These are phyloP conservation scores for Centroberyx gerrardi DNA, from an alignment of 2,797 vertebrate species.

Conservation along the genomic window DNA sequence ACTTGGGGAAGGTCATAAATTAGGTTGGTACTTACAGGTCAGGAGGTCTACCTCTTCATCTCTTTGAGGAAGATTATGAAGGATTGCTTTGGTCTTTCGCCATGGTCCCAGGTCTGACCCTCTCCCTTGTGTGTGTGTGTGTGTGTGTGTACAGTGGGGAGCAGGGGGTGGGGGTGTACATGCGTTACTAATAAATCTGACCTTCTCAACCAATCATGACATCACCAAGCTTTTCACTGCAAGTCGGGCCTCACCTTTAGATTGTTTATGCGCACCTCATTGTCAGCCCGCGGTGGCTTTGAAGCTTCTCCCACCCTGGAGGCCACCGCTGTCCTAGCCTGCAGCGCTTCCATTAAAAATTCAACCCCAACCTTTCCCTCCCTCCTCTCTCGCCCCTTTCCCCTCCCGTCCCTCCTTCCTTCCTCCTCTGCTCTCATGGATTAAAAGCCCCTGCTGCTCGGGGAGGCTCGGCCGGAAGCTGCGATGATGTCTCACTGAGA, in stretches of 20 bases:
- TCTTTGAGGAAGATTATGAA: slow-evolving; percentile 34
- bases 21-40: slow-evolving; percentile 39
- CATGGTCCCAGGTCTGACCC: background rate
- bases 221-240: slow-evolving; percentile 28
- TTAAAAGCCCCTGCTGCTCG: slow-evolving; percentile 66
- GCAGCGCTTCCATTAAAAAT: slow-evolving; percentile 81
- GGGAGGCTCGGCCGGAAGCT: slow-evolving; percentile 67
- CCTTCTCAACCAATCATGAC: slow-evolving; percentile 50
- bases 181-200: slow-evolving; percentile 17
- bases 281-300: slow-evolving; percentile 58
- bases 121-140: slow-evolving; percentile 15
- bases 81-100: slow-evolving; percentile 7
- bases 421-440: slow-evolving; percentile 47
- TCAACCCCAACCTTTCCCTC: slow-evolving; percentile 76
- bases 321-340: slow-evolving; percentile 46
- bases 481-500: slow-evolving; percentile 62
- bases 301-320: slow-evolving; percentile 53
- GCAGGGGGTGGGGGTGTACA: background rate
- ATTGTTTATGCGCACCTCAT: slow-evolving; percentile 32
- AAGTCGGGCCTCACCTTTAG: slow-evolving; percentile 45
- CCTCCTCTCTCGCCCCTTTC: slow-evolving; percentile 37
- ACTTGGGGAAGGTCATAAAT: slow-evolving; percentile 33
- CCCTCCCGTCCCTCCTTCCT: background rate
- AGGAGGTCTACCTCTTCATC: slow-evolving; percentile 22
- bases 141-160: background rate